Evolutionary conservation across 2,113 vertebrate species (phyloP).

Genomic region (Pogonocichla stellata): DNA sequence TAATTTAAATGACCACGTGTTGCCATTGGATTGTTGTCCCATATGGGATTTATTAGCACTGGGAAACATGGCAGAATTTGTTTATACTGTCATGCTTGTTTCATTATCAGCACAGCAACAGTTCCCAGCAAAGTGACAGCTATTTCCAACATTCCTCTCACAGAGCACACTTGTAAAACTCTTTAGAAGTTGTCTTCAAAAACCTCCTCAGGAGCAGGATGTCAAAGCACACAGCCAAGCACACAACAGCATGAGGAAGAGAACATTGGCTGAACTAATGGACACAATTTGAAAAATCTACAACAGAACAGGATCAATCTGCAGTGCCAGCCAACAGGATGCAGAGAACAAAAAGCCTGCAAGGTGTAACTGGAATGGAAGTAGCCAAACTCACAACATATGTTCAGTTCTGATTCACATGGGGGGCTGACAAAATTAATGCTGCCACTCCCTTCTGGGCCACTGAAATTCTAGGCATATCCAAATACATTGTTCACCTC

Average conservation of each 20-base stretch:
- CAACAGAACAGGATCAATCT: neutral
- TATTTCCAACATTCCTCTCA: neutral
- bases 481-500: neutral
- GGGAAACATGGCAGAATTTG: neutral
- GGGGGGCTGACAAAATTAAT: neutral
- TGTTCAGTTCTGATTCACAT: neutral
- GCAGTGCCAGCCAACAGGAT: neutral
- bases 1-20: too few relatives aligned
- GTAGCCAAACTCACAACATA: neutral
- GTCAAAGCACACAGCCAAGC: neutral
- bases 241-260: neutral
- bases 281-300: neutral
- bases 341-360: neutral
- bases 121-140: neutral
- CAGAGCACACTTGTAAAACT: neutral
- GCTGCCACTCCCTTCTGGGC: neutral
- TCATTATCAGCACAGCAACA: neutral
- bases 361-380: neutral
- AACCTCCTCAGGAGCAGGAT: neutral
- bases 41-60: neutral
- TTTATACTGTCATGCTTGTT: neutral
- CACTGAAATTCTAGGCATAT: neutral
- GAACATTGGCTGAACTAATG: neutral
- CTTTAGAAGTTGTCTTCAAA: neutral
- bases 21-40: neutral